Evolutionary conservation across 2,797 vertebrate species (phyloP).

Genomic region (Aulostomus chinensis): DNA sequence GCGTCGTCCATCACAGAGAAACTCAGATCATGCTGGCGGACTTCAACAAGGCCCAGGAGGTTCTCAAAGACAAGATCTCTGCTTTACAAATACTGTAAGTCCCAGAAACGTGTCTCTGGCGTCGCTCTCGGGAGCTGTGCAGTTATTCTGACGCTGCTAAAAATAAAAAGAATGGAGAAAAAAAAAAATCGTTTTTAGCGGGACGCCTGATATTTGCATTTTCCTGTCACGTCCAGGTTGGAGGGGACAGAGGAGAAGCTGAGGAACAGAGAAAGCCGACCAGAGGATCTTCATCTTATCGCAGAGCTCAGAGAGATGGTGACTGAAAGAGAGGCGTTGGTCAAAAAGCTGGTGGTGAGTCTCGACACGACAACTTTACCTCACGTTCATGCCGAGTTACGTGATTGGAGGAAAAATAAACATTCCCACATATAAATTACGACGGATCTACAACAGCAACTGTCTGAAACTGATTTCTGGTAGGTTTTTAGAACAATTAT

Average conservation of each 20-base stretch:
- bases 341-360: constrained; percentile 98
- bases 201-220: background rate
- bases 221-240: constrained; percentile 76
- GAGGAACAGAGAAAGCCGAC: constrained; percentile 91
- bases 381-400: too few relatives aligned
- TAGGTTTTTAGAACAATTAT: too few relatives aligned
- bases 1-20: constrained; percentile 71
- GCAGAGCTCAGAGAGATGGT: constrained; percentile 95
- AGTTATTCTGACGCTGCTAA: too few relatives aligned
- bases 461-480: too few relatives aligned
- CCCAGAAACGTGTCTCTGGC: background rate
- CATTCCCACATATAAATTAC: too few relatives aligned
- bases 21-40: constrained; percentile 83
- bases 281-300: constrained; percentile 93
- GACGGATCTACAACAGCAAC: too few relatives aligned
- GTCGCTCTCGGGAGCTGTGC: background rate
- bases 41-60: constrained; percentile 98
- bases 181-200: too few relatives aligned
- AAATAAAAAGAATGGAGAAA: too few relatives aligned
- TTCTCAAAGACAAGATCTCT: constrained; percentile 97
- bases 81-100: constrained; percentile 85
- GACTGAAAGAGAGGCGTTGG: constrained; percentile 91
- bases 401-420: too few relatives aligned
- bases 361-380: too few relatives aligned
- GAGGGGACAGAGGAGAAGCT: constrained; percentile 97